A percentile compares a stretch with the other conserved stretches of the same genome.
Evolutionary conservation across 2,888 invertebrate species (phyloP).

Genomic region (Campopleginae sp.): DNA sequence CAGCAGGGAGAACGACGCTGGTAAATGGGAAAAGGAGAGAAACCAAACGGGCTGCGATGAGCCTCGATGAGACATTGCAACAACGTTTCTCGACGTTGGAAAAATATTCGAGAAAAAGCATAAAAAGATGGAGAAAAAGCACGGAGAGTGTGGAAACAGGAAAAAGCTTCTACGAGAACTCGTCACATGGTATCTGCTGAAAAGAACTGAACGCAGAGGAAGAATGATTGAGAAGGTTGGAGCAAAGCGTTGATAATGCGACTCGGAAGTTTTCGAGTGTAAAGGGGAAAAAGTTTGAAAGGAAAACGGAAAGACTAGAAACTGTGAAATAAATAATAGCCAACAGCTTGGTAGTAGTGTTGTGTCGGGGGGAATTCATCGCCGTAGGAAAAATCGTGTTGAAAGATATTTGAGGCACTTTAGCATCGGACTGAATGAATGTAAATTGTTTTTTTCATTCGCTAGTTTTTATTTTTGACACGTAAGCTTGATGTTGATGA

Average conservation of each 20-base stretch:
- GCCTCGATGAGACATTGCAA: slow-evolving; percentile 30
- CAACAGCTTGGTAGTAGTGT: background rate
- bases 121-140: background rate
- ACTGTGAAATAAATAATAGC: background rate
- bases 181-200: background rate
- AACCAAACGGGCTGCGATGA: slow-evolving; percentile 20
- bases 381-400: background rate
- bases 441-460: background rate
- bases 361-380: too few species aligned
- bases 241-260: background rate
- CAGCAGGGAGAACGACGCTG: slow-evolving; percentile 39
- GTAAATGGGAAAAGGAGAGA: slow-evolving; percentile 10
- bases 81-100: slow-evolving; percentile 27
- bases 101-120: background rate
- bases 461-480: background rate
- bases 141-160: background rate
- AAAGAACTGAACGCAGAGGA: background rate
- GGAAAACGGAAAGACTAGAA: background rate
- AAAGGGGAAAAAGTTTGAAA: background rate
- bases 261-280: background rate
- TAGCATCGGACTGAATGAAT: background rate
- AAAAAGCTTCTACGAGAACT: background rate
- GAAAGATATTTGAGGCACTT: background rate
- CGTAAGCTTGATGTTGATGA: background rate
- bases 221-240: slow-evolving; percentile 1